Percentiles rank a stretch among this genome's conserved stretches.
These are phyloP conservation scores for Eptesicus fuscus DNA, from an alignment of 2,113 vertebrate genomes.

Conservation along the genomic window DNA sequence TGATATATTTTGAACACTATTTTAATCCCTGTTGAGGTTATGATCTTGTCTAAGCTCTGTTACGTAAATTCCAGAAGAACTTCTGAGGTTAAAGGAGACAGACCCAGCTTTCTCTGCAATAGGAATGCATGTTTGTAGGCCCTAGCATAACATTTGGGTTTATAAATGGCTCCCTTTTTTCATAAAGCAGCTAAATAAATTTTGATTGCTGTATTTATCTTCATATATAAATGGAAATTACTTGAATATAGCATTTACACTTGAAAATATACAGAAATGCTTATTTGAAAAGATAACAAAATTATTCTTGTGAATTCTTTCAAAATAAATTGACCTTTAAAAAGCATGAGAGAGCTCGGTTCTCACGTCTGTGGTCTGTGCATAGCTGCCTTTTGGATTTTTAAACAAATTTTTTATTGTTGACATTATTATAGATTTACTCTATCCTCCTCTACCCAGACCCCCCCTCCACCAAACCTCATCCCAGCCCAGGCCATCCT, in stretches of 20 bases:
- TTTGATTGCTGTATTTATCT: background rate
- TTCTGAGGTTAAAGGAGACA: background rate
- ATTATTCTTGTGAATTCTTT: background rate
- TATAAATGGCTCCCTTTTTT: background rate
- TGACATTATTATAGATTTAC: no score
- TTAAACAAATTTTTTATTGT: background rate
- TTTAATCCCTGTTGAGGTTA: constrained; percentile 7
- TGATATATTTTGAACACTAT: background rate
- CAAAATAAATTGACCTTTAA: background rate
- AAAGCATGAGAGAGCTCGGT: background rate
- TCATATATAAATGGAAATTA: background rate
- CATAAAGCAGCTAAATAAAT: background rate
- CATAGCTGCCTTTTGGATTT: background rate
- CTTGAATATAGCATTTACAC: background rate
- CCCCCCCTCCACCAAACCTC: no score
- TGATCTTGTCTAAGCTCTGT: background rate
- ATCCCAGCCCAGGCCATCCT: no score
- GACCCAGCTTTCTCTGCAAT: background rate
- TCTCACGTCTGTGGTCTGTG: background rate
- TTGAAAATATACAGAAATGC: background rate
- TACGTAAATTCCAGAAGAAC: constrained; percentile 15
- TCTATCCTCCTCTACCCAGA: no score
- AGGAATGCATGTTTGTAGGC: background rate
- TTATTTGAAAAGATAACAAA: background rate
- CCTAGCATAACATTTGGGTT: background rate